Percentiles rank a stretch among this genome's conserved stretches.
These are phyloP conservation scores for Trichogramma pretiosum DNA, from an alignment of 1,140 invertebrate genomes.

Conservation along the genomic window DNA sequence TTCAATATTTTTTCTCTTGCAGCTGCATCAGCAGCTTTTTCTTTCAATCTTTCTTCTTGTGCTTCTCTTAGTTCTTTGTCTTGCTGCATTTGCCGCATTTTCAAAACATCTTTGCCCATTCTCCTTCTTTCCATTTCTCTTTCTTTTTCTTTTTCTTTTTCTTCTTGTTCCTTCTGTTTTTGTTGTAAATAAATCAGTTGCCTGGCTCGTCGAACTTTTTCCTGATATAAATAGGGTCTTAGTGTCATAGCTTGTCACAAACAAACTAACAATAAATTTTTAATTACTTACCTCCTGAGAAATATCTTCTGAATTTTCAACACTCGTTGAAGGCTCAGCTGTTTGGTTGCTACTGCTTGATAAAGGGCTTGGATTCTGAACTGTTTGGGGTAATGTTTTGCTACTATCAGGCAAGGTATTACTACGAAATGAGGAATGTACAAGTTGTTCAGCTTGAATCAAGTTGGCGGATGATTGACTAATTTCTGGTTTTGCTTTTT, in stretches of 20 bases:
- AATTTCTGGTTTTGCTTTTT: constrained; percentile 5
- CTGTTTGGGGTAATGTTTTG: constrained; percentile 4
- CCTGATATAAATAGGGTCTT: no score
- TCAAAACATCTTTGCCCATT: constrained; percentile 60
- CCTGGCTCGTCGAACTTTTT: constrained; percentile 41
- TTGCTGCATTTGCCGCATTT: constrained; percentile 59
- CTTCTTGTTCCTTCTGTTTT: constrained; percentile 55
- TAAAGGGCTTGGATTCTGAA: constrained; percentile 2
- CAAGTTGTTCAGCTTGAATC: constrained; percentile 29
- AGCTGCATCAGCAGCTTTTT: constrained; percentile 59
- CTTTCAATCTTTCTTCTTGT: constrained; percentile 59
- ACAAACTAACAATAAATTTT: no score
- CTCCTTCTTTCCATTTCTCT: constrained; percentile 64
- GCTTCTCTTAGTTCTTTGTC: constrained; percentile 65
- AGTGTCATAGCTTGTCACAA: no score
- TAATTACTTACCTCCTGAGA: constrained; percentile 5
- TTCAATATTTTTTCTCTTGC: constrained; percentile 60
- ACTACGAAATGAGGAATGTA: constrained; percentile 8
- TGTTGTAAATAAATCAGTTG: constrained; percentile 50
- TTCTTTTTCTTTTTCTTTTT: constrained; percentile 52
- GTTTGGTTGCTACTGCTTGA: no score
- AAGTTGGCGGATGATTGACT: constrained; percentile 26
- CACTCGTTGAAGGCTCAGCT: no score
- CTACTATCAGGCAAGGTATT: constrained; percentile 4
- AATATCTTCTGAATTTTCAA: no score